phyloP scores from a whole-genome alignment of 2,888 invertebrate genomes.

The Andricus quercusramuli region DNA sequence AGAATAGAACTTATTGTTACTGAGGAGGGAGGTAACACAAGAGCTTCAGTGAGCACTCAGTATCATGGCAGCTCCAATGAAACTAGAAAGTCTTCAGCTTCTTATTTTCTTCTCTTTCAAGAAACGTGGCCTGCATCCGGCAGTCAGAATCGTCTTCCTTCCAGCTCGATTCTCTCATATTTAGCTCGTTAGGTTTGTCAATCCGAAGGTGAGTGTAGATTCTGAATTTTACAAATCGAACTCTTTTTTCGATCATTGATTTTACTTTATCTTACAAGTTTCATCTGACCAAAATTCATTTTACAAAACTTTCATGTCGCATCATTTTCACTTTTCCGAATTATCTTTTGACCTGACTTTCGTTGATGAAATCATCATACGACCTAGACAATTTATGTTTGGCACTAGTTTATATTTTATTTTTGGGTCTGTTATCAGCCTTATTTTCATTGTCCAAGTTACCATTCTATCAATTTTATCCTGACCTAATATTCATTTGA shows the following conservation, averaged over 20 bases:
- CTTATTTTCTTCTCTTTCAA: slow-evolving; percentile 65
- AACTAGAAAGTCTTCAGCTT: slow-evolving; percentile 66
- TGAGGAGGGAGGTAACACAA: slow-evolving; percentile 22
- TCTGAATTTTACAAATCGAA: neutral
- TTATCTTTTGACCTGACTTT: too few relatives aligned
- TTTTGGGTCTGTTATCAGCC: too few relatives aligned
- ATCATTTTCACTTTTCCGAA: too few relatives aligned
- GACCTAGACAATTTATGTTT: too few relatives aligned
- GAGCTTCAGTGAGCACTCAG: slow-evolving; percentile 33
- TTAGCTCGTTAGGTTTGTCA: slow-evolving; percentile 64
- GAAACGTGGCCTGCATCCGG: slow-evolving; percentile 72
- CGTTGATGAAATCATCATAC: too few relatives aligned
- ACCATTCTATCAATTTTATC: too few relatives aligned
- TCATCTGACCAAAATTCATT: too few relatives aligned
- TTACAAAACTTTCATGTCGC: too few relatives aligned
- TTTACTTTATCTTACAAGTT: too few relatives aligned
- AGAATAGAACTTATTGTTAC: neutral
- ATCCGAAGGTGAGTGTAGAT: slow-evolving; percentile 11
- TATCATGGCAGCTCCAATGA: slow-evolving; percentile 52
- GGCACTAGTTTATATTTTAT: too few relatives aligned
- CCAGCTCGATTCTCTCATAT: slow-evolving; percentile 65
- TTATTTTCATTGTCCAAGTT: too few relatives aligned
- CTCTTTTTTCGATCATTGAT: neutral
- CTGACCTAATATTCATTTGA: too few relatives aligned
- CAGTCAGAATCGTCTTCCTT: slow-evolving; percentile 37